Evolutionary conservation across 2,113 vertebrate genomes (phyloP).

Genomic region (Indri indri): DNA sequence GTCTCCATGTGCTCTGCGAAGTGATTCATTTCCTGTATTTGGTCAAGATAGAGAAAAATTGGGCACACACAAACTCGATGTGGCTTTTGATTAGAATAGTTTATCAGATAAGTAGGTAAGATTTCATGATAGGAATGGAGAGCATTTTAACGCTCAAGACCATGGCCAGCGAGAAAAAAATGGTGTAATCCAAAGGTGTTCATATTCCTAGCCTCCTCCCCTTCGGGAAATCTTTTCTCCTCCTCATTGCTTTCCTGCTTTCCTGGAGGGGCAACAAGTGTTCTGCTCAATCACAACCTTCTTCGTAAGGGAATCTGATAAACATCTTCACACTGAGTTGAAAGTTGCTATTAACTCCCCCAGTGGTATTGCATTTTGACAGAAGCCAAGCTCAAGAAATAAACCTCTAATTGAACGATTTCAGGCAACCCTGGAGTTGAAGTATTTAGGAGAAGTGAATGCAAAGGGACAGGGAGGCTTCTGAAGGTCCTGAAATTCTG

Average conservation of each 20-base stretch:
- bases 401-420: slow-evolving; percentile 26
- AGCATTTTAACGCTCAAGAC: slow-evolving; percentile 40
- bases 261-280: not conserved
- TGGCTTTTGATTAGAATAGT: slow-evolving; percentile 57
- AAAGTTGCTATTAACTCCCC: not conserved
- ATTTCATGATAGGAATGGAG: slow-evolving; percentile 36
- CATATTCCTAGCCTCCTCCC: not conserved
- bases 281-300: not conserved
- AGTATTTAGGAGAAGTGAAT: not conserved
- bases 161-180: not conserved
- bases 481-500: not conserved
- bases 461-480: not conserved
- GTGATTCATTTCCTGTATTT: slow-evolving; percentile 75
- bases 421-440: not conserved
- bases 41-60: slow-evolving; percentile 69
- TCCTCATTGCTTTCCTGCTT: not conserved
- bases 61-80: slow-evolving; percentile 48
- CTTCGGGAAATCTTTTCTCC: not conserved
- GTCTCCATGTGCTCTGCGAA: slow-evolving; percentile 38
- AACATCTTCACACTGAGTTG: slow-evolving; percentile 29
- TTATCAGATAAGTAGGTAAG: slow-evolving; percentile 58
- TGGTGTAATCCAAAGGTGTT: not conserved
- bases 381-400: slow-evolving; percentile 33
- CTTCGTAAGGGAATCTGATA: not conserved
- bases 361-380: slow-evolving; percentile 20